A percentile compares a stretch with the other conserved stretches of the same genome.
Evolutionary conservation across 2,113 vertebrate species (phyloP).

Genomic region (Accipiter cooperii): DNA sequence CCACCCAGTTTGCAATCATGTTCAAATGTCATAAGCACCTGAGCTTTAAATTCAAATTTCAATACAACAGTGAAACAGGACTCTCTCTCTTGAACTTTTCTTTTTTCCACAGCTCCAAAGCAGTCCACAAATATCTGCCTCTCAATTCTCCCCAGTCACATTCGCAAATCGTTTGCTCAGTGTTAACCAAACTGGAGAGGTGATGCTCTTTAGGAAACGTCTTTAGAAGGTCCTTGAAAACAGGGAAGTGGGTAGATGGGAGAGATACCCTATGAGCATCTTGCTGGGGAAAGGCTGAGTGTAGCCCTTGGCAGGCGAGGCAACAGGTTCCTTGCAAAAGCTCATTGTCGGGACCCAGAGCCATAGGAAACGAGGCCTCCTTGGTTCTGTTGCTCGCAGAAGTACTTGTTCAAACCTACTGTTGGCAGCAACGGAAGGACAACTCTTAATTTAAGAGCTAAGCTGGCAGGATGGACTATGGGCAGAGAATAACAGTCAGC

Average conservation of each 20-base stretch:
- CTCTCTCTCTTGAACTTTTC: background rate
- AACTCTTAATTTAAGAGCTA: background rate
- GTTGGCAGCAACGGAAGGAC: background rate
- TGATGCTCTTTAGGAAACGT: background rate
- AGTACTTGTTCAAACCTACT: background rate
- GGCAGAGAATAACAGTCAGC: background rate
- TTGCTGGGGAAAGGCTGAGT: background rate
- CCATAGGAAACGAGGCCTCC: background rate
- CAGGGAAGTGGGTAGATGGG: background rate
- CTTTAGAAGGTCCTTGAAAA: background rate
- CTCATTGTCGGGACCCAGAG: background rate
- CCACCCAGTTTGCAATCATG: background rate
- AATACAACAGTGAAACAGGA: background rate
- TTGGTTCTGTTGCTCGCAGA: background rate
- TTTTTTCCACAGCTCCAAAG: background rate
- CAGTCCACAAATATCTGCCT: background rate
- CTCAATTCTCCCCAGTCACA: background rate
- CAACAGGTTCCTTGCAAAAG: background rate
- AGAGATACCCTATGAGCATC: background rate
- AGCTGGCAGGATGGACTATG: background rate
- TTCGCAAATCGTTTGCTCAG: background rate
- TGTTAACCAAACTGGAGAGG: background rate
- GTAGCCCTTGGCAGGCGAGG: background rate
- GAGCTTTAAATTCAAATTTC: background rate
- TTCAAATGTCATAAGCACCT: background rate